Evolutionary conservation across 2,113 vertebrate species (phyloP).

Genomic region (Ceyx melanurus): DNA sequence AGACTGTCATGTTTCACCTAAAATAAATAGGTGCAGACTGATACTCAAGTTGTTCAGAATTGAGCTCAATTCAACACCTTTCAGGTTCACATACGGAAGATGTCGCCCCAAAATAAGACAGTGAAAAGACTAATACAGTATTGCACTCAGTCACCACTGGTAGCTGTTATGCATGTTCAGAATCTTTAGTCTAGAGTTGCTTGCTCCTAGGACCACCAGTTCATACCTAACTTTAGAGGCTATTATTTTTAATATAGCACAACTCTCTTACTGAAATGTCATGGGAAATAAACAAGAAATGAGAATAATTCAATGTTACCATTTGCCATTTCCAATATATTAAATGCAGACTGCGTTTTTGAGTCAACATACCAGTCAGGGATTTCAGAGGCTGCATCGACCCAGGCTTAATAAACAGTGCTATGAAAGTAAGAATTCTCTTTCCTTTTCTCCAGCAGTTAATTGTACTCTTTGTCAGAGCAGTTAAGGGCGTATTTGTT

Average conservation of each 20-base stretch:
- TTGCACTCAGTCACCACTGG: background rate
- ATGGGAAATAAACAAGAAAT: background rate
- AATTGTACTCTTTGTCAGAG: background rate
- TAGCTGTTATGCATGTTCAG: background rate
- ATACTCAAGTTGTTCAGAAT: background rate
- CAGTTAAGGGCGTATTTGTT: background rate
- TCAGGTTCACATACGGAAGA: background rate
- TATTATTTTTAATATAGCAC: background rate
- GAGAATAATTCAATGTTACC: background rate
- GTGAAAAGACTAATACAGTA: background rate
- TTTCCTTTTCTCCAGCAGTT: background rate
- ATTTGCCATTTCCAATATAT: background rate
- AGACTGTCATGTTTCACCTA: background rate
- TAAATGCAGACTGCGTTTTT: background rate
- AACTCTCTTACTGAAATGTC: background rate
- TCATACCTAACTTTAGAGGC: background rate
- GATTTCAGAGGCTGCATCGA: background rate
- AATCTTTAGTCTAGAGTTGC: background rate
- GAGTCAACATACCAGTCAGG: background rate
- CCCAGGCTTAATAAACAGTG: background rate
- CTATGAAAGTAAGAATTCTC: background rate
- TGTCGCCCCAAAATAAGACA: fast-evolving
- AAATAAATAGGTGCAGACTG: background rate
- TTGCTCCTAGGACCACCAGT: background rate
- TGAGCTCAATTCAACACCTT: background rate